phyloP scores from a whole-genome alignment of 92 coral and sea anemone species.

The Meandrina meandrites region DNA sequence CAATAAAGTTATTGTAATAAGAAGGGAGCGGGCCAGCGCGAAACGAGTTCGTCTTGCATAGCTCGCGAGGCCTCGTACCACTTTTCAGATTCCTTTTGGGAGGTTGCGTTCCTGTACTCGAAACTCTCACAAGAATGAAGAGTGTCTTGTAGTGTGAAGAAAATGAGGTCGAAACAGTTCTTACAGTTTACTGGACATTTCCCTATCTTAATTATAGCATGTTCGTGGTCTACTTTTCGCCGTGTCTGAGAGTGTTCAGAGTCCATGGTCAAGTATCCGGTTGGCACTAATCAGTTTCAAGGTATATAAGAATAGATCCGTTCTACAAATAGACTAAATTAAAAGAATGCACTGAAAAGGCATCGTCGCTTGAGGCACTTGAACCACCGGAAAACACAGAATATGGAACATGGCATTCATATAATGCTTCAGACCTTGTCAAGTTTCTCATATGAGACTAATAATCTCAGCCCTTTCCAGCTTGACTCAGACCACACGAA shows the following conservation, averaged over 20 bases:
- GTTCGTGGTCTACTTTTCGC: background rate
- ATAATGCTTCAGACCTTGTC: background rate
- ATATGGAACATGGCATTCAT: background rate
- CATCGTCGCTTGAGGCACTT: background rate
- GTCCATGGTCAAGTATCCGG: background rate
- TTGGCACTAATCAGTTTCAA: background rate
- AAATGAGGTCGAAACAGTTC: background rate
- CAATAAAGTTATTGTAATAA: background rate
- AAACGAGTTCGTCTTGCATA: background rate
- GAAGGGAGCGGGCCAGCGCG: background rate
- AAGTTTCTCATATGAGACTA: background rate
- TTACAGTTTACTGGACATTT: no score
- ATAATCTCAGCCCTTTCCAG: background rate
- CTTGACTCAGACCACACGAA: background rate
- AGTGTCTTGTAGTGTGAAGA: background rate
- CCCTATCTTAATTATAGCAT: background rate
- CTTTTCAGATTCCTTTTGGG: background rate
- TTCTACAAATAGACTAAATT: background rate
- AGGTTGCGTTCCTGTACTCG: background rate
- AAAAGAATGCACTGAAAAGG: background rate
- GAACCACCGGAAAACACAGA: background rate
- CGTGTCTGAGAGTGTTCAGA: background rate
- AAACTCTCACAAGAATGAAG: background rate
- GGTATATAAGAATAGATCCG: background rate
- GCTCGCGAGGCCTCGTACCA: background rate